Evolutionary conservation across 2,888 invertebrate species (phyloP).

Genomic region (Cylindroiulus punctatus): DNA sequence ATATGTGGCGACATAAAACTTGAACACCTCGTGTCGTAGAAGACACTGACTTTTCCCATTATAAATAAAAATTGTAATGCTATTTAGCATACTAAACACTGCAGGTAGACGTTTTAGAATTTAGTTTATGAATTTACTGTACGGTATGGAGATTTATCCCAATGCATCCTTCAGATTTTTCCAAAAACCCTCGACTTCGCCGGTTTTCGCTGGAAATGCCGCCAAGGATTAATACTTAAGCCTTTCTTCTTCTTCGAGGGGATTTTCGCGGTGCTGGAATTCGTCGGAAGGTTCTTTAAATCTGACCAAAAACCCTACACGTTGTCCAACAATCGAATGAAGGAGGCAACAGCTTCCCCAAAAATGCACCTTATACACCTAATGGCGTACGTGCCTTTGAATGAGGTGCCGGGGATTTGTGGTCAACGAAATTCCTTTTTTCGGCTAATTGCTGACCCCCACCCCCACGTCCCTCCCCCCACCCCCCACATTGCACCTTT

Average conservation of each 20-base stretch:
- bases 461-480: not conserved
- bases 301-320: not conserved
- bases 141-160: too few relatives aligned
- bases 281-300: not conserved
- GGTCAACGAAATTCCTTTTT: slow-evolving; percentile 14
- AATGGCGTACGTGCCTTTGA: not conserved
- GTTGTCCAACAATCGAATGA: not conserved
- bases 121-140: too few relatives aligned
- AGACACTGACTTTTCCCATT: too few relatives aligned
- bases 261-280: not conserved
- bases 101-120: too few relatives aligned
- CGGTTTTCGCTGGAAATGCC: not conserved
- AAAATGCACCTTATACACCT: not conserved
- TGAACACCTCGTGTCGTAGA: too few relatives aligned
- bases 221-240: slow-evolving; percentile 2
- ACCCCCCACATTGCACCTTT: not conserved
- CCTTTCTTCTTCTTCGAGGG: not conserved
- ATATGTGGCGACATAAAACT: too few relatives aligned
- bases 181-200: not conserved
- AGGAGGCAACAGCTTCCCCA: not conserved
- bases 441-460: not conserved
- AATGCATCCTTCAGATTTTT: not conserved
- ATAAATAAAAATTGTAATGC: too few relatives aligned
- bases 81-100: too few relatives aligned
- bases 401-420: slow-evolving; percentile 16